A percentile compares a stretch with the other conserved stretches of the same genome.
phyloP scores from a whole-genome alignment of 2,888 invertebrate species.

The Stictocephala bisonia region DNA sequence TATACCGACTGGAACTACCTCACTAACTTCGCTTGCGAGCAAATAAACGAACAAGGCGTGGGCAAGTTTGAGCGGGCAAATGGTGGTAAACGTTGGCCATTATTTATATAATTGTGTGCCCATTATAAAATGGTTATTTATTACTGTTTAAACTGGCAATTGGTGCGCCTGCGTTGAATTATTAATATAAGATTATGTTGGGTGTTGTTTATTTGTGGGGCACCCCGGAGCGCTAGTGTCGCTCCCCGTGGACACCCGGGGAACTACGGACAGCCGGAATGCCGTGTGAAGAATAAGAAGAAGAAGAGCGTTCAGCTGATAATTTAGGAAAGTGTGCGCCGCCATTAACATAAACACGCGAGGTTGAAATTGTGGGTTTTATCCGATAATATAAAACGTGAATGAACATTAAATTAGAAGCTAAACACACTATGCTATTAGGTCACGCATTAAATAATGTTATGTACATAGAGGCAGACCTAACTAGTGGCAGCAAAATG shows the following conservation, averaged over 20 bases:
- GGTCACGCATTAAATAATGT: constrained; percentile 27
- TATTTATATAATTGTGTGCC: constrained; percentile 47
- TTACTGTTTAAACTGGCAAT: constrained; percentile 50
- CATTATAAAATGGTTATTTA: constrained; percentile 50
- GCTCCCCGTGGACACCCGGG: constrained; percentile 19
- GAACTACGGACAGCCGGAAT: constrained; percentile 21
- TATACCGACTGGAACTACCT: too few relatives aligned
- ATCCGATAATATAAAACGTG: constrained; percentile 20
- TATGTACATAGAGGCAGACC: not conserved
- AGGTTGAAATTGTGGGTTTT: constrained; percentile 25
- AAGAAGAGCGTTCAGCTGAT: not conserved
- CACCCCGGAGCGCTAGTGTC: constrained; percentile 27
- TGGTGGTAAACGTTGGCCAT: constrained; percentile 45
- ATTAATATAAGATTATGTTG: constrained; percentile 39
- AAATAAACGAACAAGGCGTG: constrained; percentile 25
- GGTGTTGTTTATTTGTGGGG: constrained; percentile 41
- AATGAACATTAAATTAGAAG: constrained; percentile 20
- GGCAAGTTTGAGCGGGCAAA: constrained; percentile 8
- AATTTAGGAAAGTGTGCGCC: constrained; percentile 24
- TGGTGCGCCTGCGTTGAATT: constrained; percentile 46
- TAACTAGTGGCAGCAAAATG: too few relatives aligned
- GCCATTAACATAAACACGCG: constrained; percentile 29
- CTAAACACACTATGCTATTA: constrained; percentile 31
- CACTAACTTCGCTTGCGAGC: too few relatives aligned
- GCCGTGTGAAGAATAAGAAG: constrained; percentile 30